These are phyloP conservation scores for Diploscapter pachys DNA, from an alignment of 1,140 invertebrate species.

Conservation along the genomic window DNA sequence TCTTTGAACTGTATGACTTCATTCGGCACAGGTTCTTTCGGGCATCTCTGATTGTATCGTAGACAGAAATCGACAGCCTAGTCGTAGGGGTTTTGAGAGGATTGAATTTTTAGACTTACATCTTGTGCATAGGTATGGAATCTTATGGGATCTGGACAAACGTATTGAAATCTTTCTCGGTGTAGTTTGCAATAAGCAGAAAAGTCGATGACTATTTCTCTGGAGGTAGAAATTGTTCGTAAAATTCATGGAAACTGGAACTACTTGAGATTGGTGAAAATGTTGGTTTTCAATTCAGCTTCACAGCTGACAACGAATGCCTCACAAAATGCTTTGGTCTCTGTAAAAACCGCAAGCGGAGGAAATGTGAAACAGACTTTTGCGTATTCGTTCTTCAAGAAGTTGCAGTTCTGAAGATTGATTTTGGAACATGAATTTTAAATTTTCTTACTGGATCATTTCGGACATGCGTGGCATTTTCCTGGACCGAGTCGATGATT, in stretches of 20 bases:
- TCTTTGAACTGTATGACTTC: constrained; percentile 34
- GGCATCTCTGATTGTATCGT: constrained; percentile 34
- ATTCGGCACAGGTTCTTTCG: constrained; percentile 19
- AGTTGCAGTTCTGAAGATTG: constrained; percentile 15
- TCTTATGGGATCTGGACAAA: constrained; percentile 38
- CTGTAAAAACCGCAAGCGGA: constrained; percentile 19
- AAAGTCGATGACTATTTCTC: constrained; percentile 34
- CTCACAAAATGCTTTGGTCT: constrained; percentile 33
- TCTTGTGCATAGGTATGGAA: constrained; percentile 30
- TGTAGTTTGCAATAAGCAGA: constrained; percentile 33
- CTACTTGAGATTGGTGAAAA: constrained; percentile 29
- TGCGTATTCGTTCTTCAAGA: constrained; percentile 21
- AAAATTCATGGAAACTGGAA: neutral
- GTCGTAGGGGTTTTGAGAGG: neutral
- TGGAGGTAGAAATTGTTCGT: constrained; percentile 7
- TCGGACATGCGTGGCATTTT: neutral
- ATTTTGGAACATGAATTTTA: neutral
- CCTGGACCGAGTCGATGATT: too few relatives aligned
- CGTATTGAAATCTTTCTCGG: constrained; percentile 32
- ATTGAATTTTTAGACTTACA: constrained; percentile 1
- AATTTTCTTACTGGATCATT: constrained; percentile 13
- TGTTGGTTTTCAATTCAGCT: constrained; percentile 12
- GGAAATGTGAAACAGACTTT: constrained; percentile 27
- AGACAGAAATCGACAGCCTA: constrained; percentile 36
- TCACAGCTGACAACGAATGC: constrained; percentile 34